Evolutionary conservation across 2,888 invertebrate genomes (phyloP).

Genomic region (Asteroscopus sphinx): DNA sequence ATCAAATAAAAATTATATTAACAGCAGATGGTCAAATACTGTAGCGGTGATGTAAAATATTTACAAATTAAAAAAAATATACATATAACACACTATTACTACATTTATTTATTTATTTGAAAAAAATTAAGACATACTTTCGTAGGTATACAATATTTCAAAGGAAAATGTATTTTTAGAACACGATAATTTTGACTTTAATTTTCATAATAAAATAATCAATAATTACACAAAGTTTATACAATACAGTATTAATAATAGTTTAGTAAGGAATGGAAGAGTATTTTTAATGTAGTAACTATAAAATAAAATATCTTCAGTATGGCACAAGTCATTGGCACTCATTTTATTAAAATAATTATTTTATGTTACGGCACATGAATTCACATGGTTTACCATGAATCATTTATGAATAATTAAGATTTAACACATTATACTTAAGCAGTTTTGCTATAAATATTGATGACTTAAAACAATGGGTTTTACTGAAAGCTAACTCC

Average conservation of each 20-base stretch:
- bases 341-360: constrained; percentile 12
- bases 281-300: constrained; percentile 1
- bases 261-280: not conserved
- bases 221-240: no score
- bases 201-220: no score
- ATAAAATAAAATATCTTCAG: constrained; percentile 3
- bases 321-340: constrained; percentile 67
- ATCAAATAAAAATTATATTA: constrained; percentile 65
- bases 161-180: no score
- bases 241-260: no score
- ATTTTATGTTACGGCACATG: constrained; percentile 32
- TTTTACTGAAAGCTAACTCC: no score
- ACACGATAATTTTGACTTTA: no score
- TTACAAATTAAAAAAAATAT: constrained; percentile 43
- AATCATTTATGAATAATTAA: not conserved
- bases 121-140: no score
- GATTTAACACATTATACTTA: no score
- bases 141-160: no score
- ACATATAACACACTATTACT: no score
- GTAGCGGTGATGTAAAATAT: constrained; percentile 66
- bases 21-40: constrained; percentile 84
- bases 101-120: not conserved
- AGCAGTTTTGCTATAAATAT: no score
- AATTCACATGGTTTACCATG: constrained; percentile 41
- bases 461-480: no score